Percentiles rank a stretch among this genome's conserved stretches.
These are phyloP conservation scores for Watsonalla cultraria DNA, from an alignment of 2,888 invertebrate genomes.

Conservation along the genomic window DNA sequence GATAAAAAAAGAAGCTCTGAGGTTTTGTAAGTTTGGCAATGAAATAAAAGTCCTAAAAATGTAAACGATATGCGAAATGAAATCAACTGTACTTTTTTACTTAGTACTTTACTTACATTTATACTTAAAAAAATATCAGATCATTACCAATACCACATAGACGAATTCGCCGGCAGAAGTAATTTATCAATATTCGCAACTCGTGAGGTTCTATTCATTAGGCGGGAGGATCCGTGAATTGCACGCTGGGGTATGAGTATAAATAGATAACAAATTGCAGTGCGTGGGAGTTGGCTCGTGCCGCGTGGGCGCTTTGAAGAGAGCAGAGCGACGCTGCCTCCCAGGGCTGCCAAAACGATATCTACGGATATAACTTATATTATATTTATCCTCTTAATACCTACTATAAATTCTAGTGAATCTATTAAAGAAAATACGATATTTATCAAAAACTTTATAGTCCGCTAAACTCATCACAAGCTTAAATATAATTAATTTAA, in stretches of 20 bases:
- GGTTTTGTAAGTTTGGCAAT: too few species aligned
- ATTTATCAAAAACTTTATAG: too few species aligned
- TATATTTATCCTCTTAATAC: slow-evolving; percentile 6
- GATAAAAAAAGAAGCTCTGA: too few species aligned
- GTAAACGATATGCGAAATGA: too few species aligned
- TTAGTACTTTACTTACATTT: too few species aligned
- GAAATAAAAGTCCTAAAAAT: too few species aligned
- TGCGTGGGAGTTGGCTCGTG: slow-evolving; percentile 3
- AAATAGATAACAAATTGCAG: neutral
- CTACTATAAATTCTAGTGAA: slow-evolving; percentile 4
- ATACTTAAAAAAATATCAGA: too few species aligned
- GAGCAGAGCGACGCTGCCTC: slow-evolving; percentile 1
- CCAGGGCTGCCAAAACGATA: slow-evolving; percentile 9
- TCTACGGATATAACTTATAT: slow-evolving; percentile 14
- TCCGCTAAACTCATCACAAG: too few species aligned
- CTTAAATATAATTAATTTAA: neutral
- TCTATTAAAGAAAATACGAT: neutral
- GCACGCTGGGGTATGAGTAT: slow-evolving; percentile 12
- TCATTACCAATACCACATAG: too few species aligned
- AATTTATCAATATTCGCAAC: slow-evolving; percentile 20
- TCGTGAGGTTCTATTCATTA: slow-evolving; percentile 19
- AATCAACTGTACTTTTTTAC: too few species aligned
- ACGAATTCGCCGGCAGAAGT: too few species aligned
- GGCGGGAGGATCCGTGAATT: slow-evolving; percentile 6
- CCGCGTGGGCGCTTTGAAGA: slow-evolving; percentile 1